phyloP scores from a whole-genome alignment of 2,888 invertebrate species.

The Lasioglossum malachurum region DNA sequence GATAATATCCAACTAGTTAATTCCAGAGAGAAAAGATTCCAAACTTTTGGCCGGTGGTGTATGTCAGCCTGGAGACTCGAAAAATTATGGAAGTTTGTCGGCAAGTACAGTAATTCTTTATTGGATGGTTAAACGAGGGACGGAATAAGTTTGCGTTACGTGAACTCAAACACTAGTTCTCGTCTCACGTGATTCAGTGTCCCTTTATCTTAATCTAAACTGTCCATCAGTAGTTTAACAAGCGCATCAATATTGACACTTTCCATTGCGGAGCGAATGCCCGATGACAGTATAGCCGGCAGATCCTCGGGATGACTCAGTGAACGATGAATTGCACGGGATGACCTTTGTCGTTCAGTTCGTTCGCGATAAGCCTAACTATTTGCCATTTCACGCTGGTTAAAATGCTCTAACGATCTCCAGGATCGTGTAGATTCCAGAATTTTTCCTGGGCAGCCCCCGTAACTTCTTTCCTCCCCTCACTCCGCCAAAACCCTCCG shows the following conservation, averaged over 20 bases:
- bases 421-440: not conserved
- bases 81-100: not conserved
- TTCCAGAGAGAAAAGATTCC: too few relatives aligned
- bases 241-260: slow-evolving; percentile 68
- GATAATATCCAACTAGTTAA: too few relatives aligned
- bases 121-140: not conserved
- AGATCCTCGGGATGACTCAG: slow-evolving; percentile 53
- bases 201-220: slow-evolving; percentile 66
- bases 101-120: not conserved
- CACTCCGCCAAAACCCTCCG: not conserved
- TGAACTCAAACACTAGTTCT: not conserved
- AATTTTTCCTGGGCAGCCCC: not conserved
- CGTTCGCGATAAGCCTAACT: slow-evolving; percentile 26
- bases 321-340: slow-evolving; percentile 30
- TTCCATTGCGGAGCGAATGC: slow-evolving; percentile 31
- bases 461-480: not conserved
- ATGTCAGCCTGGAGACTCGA: not conserved
- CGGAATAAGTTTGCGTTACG: not conserved
- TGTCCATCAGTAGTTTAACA: slow-evolving; percentile 65
- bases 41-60: too few relatives aligned
- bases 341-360: slow-evolving; percentile 52
- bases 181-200: slow-evolving; percentile 46
- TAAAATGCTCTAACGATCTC: not conserved
- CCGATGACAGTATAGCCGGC: slow-evolving; percentile 34
- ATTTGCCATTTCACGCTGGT: slow-evolving; percentile 26